Evolutionary conservation across 2,113 vertebrate species (phyloP).

Genomic region (Dipodomys spectabilis): DNA sequence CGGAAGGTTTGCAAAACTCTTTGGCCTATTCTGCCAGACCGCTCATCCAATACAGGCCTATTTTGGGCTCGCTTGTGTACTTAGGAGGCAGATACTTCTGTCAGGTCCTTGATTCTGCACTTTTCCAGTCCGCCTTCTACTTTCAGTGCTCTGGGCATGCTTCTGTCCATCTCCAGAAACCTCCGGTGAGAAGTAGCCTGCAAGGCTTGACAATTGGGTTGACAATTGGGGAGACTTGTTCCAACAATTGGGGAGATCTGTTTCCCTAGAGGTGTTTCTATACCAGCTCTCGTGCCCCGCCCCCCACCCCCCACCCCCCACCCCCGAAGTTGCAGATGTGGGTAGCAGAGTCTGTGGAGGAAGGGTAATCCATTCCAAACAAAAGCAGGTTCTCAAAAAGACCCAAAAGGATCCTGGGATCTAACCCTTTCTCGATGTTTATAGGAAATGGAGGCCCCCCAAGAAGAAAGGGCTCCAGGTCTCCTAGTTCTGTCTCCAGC

Average conservation of each 20-base stretch:
- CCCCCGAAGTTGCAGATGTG: neutral
- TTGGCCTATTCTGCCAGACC: neutral
- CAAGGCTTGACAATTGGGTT: neutral
- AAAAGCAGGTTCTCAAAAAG: conserved; percentile 27
- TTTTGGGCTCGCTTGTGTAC: neutral
- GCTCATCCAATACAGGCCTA: neutral
- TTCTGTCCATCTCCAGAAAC: neutral
- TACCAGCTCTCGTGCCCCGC: neutral
- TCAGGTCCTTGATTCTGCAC: neutral
- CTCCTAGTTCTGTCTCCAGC: neutral
- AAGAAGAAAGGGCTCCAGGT: neutral
- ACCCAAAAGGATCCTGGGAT: neutral
- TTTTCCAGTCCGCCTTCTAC: neutral
- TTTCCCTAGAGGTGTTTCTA: neutral
- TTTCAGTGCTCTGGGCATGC: neutral
- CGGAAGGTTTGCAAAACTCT: neutral
- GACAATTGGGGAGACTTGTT: neutral
- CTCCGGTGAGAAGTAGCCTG: neutral
- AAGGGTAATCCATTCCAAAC: neutral
- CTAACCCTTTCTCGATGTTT: neutral
- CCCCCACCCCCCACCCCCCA: too few species aligned
- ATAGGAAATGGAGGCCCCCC: neutral
- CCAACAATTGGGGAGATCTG: neutral
- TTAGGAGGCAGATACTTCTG: neutral
- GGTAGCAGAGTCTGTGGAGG: neutral